A percentile compares a stretch with the other conserved stretches of the same genome.
These are phyloP conservation scores for Tichodroma muraria DNA, from an alignment of 2,113 vertebrate genomes.

Conservation along the genomic window DNA sequence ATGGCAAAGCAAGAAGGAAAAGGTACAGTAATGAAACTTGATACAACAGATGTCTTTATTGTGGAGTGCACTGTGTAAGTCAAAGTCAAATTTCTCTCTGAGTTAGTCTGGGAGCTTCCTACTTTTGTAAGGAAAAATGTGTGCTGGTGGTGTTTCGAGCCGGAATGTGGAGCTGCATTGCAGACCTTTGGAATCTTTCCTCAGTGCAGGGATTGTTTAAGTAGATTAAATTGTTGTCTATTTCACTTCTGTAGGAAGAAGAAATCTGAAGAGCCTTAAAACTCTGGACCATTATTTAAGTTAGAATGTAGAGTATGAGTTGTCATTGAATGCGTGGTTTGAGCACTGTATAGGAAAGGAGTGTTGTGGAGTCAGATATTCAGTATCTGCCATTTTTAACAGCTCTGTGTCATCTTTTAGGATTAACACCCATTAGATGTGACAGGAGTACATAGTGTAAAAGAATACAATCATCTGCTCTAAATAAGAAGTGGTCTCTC, in stretches of 20 bases:
- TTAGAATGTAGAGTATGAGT: neutral
- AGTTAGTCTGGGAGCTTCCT: neutral
- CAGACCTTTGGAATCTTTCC: constrained; percentile 51
- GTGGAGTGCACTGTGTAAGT: neutral
- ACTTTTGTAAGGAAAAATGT: constrained; percentile 28
- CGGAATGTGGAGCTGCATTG: constrained; percentile 30
- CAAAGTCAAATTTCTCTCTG: neutral
- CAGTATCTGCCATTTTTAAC: neutral
- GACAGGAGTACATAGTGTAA: constrained; percentile 13
- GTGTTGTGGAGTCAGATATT: neutral
- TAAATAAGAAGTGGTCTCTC: constrained; percentile 45
- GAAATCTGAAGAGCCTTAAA: constrained; percentile 45
- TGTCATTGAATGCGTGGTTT: neutral
- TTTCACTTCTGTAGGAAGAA: constrained; percentile 41
- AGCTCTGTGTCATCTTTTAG: neutral
- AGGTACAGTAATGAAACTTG: constrained; percentile 19
- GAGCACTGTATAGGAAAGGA: neutral
- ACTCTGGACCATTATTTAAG: constrained; percentile 22
- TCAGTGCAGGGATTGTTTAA: constrained; percentile 3
- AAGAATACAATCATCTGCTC: constrained; percentile 4
- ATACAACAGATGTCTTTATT: neutral
- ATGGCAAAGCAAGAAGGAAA: neutral
- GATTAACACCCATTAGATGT: neutral
- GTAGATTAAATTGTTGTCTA: constrained; percentile 43
- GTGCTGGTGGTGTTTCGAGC: neutral